Base-by-base conservation (phyloP, 2,888 invertebrate species). In the Graphium colonna region DNA sequence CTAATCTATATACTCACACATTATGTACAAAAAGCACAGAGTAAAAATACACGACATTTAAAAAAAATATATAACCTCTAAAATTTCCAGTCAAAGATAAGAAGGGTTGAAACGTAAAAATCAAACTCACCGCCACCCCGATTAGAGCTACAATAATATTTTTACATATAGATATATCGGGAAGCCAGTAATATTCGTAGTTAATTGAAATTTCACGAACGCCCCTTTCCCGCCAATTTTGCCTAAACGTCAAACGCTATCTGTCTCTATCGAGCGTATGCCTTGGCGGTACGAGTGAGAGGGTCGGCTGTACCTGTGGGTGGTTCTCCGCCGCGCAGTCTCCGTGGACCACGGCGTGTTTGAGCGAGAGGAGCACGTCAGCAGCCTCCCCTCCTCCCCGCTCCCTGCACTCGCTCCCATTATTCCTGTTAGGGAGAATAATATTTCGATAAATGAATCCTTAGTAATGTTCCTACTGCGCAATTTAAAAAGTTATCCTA, bases 281-380 rank as follows among this genome's bases (percentile, higher is more conserved):
- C 3, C 8, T 10, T 10, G 28, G 4, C 8, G 1, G 9, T 33
- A 33, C 8, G 9, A 33, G 33, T 33, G 66, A 81, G 63, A 51
- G 79, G 69, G 77, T 73, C 31, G 55, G 57, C 7, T 61, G 59
- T 79, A 91, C 92, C 80, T 91, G 92, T 51, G 87, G 86, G 69
- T 91, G 91, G 42, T 82, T 61, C 70, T 90, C 87, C 64, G 87
- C 69, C 64, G 80, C 81, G 68, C 88, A 90, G 62, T 93, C 94
- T 9, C 96, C 95, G 78, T 96, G 96, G 36, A 96, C 95, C 54
- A 96, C 95, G 40, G 96, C 95, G 77, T 96, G 96, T 76, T 97
- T 97, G 66, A 97, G 86, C 0, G 96, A 96, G 69, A 97, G 91
- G 42, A 97, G 91, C 59, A 96, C 96, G 82, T 97, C 96, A n/a